Evolutionary conservation across 37 sponge, comb jelly and placozoan species (phyloP).

Genomic region (Axinella damicornis): DNA sequence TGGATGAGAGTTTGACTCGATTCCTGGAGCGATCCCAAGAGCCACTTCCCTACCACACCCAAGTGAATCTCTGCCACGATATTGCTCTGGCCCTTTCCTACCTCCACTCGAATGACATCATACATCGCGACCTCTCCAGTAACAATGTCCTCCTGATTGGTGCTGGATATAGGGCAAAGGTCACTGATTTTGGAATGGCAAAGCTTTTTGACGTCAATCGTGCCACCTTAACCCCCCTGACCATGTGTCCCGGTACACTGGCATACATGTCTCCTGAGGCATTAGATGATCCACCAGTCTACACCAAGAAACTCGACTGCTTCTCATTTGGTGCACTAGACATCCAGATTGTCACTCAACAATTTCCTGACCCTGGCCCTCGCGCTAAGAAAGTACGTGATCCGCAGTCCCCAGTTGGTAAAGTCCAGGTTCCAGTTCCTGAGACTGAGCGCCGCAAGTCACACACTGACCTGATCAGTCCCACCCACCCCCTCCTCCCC

Average conservation of each 20-base stretch:
- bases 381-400: background rate
- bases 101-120: constrained; percentile 35
- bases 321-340: constrained; percentile 40
- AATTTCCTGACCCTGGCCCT: constrained; percentile 29
- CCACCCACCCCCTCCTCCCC: constrained; percentile 14
- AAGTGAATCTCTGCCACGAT: constrained; percentile 49
- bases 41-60: constrained; percentile 11
- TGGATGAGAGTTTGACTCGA: constrained; percentile 60
- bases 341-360: constrained; percentile 26
- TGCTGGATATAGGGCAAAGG: constrained; percentile 27
- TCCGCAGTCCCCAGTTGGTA: constrained; percentile 6
- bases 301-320: background rate
- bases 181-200: constrained; percentile 56
- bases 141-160: constrained; percentile 52
- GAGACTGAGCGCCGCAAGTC: constrained; percentile 26
- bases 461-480: constrained; percentile 20
- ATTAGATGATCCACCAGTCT: background rate
- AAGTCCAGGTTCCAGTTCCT: constrained; percentile 10
- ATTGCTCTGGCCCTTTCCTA: constrained; percentile 40
- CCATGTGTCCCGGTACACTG: constrained; percentile 11
- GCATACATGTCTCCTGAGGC: constrained; percentile 51
- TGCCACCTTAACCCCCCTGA: too few species aligned
- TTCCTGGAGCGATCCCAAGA: constrained; percentile 20
- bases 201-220: background rate
- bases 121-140: constrained; percentile 52